Evolutionary conservation across 1,140 invertebrate genomes (phyloP).

Genomic region (Drosophila nikananu): DNA sequence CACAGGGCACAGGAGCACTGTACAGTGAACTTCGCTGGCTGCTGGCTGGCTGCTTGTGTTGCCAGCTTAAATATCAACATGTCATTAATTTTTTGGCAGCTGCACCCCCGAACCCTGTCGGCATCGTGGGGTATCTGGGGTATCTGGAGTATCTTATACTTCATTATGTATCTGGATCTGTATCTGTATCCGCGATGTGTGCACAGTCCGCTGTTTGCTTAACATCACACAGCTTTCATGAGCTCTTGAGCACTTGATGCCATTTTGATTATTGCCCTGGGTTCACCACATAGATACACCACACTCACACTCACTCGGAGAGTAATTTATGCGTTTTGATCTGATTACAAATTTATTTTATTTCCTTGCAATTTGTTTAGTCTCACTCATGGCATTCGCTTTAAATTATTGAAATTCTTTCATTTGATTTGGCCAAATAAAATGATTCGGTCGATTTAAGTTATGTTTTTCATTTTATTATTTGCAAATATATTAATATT

Average conservation of each 20-base stretch:
- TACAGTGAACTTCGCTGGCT: constrained; percentile 35
- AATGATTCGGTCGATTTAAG: background rate
- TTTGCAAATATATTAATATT: background rate
- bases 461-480: background rate
- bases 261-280: constrained; percentile 44
- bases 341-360: constrained; percentile 8
- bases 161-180: constrained; percentile 26
- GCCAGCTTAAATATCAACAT: constrained; percentile 71
- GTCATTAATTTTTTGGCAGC: constrained; percentile 58
- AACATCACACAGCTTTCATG: constrained; percentile 35
- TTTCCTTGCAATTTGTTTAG: background rate
- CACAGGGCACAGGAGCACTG: constrained; percentile 15
- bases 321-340: constrained; percentile 17
- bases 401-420: background rate
- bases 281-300: constrained; percentile 30
- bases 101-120: constrained; percentile 19
- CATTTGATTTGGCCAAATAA: background rate
- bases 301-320: background rate
- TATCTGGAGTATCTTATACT: too few relatives aligned
- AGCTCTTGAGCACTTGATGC: constrained; percentile 42
- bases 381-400: background rate
- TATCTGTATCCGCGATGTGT: constrained; percentile 29
- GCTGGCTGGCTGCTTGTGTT: constrained; percentile 53
- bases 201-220: constrained; percentile 40
- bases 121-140: constrained; percentile 1